Evolutionary conservation across 2,888 invertebrate genomes (phyloP), one percentile per base, ranked within the genome.

Genomic region (Capitulum mitella): DNA sequence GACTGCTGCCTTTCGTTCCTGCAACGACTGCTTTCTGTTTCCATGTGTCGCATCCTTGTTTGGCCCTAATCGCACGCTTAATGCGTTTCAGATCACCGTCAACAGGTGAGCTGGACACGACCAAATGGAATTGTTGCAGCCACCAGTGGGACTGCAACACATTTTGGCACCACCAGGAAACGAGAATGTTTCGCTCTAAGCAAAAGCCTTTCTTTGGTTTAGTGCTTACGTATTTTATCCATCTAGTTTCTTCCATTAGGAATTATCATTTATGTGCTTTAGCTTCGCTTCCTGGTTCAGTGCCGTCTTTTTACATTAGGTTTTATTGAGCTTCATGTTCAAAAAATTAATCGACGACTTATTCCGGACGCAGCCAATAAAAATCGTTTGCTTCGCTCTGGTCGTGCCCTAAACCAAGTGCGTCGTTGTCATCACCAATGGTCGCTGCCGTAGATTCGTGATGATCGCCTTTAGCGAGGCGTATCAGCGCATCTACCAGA

Each of bases 391-490:
- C n/a, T n/a, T n/a, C n/a, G n/a, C n/a, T 46, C 51, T 3, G 51
- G 19, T 8, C 19, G 51, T 19, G 14, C 19, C 3, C 22, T n/a
- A 6, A 3, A 2, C n/a, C 10, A n/a, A n/a, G n/a, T n/a, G 22
- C 54, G 3, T 14, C 22, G 3, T 16, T 19, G 54, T 6, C 16
- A 54, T 54, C 22, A 51, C 22, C 26, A 3, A 54, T 54, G 26
- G 5, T 54, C 6, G 5, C n/a, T n/a, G n/a, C n/a, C n/a, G 6
- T n/a, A 92, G 92, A 85, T 95, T 94, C 84, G 92, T 95, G 83
- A 92, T 95, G 91, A 95, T 96, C 83, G 93, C 95, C 0, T 94
- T 94, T 86, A 93, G 94, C 83, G 90, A 91, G 82, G 87, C 91
- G 83, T 96, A 96, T 86, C 89, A 90, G 26, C 90, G 90, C 81